Evolutionary conservation across 1,140 invertebrate genomes (phyloP), one percentile per base, ranked within the genome.

Genomic region (Rhagoletis zephyria): DNA sequence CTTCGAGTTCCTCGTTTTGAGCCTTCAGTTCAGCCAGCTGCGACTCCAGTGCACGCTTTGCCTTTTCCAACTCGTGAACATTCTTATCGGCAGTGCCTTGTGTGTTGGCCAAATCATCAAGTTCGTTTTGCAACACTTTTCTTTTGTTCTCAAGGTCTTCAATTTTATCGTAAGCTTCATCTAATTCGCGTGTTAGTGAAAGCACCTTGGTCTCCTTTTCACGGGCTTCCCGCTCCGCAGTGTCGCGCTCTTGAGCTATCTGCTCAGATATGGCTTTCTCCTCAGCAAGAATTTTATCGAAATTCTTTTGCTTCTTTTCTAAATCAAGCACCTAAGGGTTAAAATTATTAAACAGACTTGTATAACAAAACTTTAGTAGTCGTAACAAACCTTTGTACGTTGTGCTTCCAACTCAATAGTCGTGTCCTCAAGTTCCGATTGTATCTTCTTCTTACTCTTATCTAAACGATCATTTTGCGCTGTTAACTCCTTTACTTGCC

Each of bases 231-330:
- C 97, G 95, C 93, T 99, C 98, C 0, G 97, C 97, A 86, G 95
- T 94, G 91, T 99, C 98, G 59, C 97, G 95, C 91, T 99, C 97
- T 85, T 95, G 95, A 42, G 96, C 96, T 89, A 97, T 96, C 91
- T 97, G 95, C 90, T 97, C 96, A n/a, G 97, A 96, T 63, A 97
- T 95, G 10, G 96, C 95, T 90, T 99, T 98, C 93, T 99, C 98
- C 93, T 99, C 98, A 5, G 97, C 96, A 4, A 99, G 94, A 88
- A 95, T 94, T 94, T 99, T 98, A 92, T 99, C 99, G 93, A 99
- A 99, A 93, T 98, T 99, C 93, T 98, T 97, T 92, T 99, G 98
- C 93, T 98, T 99, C 95, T 99, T 99, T 92, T 99, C 98, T 87
- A 99, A 92, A 91, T 98, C 97, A 59, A 96, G 94, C 59, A 97